These are phyloP conservation scores for Physella acuta DNA, from an alignment of 1,140 invertebrate genomes.

Conservation along the genomic window DNA sequence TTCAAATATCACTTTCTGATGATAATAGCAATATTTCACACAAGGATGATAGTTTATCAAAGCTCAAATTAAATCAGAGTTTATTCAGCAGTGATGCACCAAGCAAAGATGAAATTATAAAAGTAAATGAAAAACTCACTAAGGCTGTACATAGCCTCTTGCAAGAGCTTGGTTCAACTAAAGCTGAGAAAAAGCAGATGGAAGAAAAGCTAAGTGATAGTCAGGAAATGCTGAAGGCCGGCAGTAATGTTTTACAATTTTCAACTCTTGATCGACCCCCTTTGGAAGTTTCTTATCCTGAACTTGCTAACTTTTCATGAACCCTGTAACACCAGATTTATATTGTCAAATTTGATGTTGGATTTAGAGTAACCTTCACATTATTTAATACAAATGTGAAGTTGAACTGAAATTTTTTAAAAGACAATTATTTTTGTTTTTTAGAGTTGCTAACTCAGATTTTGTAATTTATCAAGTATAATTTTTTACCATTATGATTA, in stretches of 20 bases:
- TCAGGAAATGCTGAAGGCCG: slow-evolving; percentile 4
- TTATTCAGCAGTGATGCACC: neutral
- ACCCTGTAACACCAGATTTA: too few relatives aligned
- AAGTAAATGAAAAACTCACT: slow-evolving; percentile 12
- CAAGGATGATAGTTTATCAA: neutral
- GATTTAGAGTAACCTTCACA: too few relatives aligned
- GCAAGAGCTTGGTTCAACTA: slow-evolving; percentile 9
- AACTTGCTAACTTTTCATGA: slow-evolving; percentile 18
- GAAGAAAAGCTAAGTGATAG: slow-evolving; percentile 18
- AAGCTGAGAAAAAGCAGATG: slow-evolving; percentile 21
- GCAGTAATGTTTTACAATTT: slow-evolving; percentile 4
- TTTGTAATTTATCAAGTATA: too few relatives aligned
- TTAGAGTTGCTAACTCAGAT: too few relatives aligned
- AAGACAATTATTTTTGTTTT: too few relatives aligned
- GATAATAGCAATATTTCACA: neutral
- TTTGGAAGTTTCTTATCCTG: slow-evolving; percentile 16
- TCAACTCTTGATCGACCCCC: slow-evolving; percentile 10
- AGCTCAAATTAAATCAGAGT: neutral
- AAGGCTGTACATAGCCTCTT: slow-evolving; percentile 10
- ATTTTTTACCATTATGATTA: too few relatives aligned
- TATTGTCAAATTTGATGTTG: too few relatives aligned
- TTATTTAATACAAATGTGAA: too few relatives aligned
- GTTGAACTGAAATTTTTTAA: too few relatives aligned
- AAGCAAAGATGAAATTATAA: slow-evolving; percentile 3
- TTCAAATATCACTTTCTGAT: neutral